phyloP scores from a whole-genome alignment of 1,140 invertebrate genomes.

The Dysdera silvatica region DNA sequence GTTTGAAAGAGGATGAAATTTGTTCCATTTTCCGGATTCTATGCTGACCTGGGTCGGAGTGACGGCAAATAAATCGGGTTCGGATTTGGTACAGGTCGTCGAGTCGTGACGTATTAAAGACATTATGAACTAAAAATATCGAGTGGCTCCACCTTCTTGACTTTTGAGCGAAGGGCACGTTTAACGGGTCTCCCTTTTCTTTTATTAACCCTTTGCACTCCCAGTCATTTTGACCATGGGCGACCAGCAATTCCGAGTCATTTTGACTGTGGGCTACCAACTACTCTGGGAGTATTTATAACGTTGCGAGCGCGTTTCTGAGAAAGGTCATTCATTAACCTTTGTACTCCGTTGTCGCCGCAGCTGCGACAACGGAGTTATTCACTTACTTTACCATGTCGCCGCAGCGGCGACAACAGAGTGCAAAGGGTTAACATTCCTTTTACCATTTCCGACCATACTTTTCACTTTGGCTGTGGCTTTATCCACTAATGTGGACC shows the following conservation, averaged over 20 bases:
- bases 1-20: conserved; percentile 10
- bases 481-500: not conserved
- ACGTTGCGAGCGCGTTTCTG: too few species aligned
- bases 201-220: too few species aligned
- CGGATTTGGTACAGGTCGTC: conserved; percentile 9
- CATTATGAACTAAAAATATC: conserved; percentile 13
- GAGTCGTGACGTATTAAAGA: conserved; percentile 2
- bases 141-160: not conserved
- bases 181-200: not conserved
- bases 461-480: not conserved
- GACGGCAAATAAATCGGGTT: conserved; percentile 9
- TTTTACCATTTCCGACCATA: conserved; percentile 1
- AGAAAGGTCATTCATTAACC: too few species aligned
- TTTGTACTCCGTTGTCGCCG: too few species aligned
- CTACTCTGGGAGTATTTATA: too few species aligned
- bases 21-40: conserved; percentile 3
- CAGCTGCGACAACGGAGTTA: too few species aligned
- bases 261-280: too few species aligned
- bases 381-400: too few species aligned
- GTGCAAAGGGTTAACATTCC: too few species aligned
- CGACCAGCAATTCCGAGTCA: too few species aligned
- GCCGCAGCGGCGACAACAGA: too few species aligned
- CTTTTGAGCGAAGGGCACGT: not conserved
- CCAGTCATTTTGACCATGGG: too few species aligned
- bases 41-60: conserved; percentile 4